These are phyloP conservation scores for Ophion costatus DNA, from an alignment of 2,888 invertebrate genomes.

Conservation along the genomic window DNA sequence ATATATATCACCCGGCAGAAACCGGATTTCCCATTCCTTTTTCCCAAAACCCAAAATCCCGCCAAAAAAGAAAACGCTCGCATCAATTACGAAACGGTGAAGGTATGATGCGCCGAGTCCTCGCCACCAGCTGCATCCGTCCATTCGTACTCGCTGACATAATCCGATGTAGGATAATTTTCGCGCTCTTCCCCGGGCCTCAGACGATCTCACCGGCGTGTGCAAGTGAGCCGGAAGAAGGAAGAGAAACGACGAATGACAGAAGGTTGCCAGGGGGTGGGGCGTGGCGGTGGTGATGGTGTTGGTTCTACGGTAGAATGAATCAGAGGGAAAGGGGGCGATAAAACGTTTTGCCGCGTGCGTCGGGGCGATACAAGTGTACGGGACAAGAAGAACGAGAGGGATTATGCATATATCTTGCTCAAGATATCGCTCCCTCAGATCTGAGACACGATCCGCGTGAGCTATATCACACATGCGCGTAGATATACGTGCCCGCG, in stretches of 20 bases:
- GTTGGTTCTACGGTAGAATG: conserved; percentile 65
- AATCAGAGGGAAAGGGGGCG: conserved; percentile 46
- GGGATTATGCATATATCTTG: conserved; percentile 67
- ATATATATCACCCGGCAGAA: too few species aligned
- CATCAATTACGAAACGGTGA: too few species aligned
- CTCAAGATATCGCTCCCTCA: conserved; percentile 49
- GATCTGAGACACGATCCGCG: conserved; percentile 65
- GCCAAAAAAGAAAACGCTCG: too few species aligned
- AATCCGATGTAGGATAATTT: conserved; percentile 58
- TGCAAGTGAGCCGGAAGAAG: conserved; percentile 58
- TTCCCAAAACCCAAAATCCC: too few species aligned
- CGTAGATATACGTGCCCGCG: neutral
- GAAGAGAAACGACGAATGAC: conserved; percentile 53
- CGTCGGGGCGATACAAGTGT: conserved; percentile 53
- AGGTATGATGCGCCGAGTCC: neutral
- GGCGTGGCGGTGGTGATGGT: conserved; percentile 27
- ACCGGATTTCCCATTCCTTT: too few species aligned
- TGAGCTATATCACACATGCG: conserved; percentile 41
- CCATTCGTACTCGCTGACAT: conserved; percentile 46
- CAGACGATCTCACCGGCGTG: conserved; percentile 9
- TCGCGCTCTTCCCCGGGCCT: conserved; percentile 17
- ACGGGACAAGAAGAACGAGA: conserved; percentile 56
- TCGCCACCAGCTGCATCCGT: conserved; percentile 45
- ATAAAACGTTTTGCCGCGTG: conserved; percentile 69
- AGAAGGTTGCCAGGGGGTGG: conserved; percentile 48